A percentile compares a stretch with the other conserved stretches of the same genome.
phyloP scores from a whole-genome alignment of 2,888 invertebrate genomes.

The Melieria crassipennis region DNA sequence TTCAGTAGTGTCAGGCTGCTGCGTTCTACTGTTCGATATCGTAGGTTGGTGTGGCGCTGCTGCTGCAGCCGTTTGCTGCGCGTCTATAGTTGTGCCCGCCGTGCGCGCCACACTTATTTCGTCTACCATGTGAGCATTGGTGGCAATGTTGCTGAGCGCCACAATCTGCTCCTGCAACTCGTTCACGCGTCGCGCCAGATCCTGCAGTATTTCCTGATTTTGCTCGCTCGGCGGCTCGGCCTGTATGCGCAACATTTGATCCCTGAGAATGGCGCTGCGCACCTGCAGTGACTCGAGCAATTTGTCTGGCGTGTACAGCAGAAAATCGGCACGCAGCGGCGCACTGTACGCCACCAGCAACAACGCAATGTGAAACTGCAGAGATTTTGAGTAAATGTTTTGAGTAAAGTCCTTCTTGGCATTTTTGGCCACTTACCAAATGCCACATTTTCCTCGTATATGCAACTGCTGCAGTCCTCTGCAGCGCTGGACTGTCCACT shows the following conservation, averaged over 20 bases:
- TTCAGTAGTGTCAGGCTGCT: not conserved
- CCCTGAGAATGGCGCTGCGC: not conserved
- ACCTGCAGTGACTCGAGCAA: not conserved
- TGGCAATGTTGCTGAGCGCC: not conserved
- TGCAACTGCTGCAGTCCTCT: too few relatives aligned
- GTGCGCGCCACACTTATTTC: too few relatives aligned
- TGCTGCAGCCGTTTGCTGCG: not conserved
- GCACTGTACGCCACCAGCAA: not conserved
- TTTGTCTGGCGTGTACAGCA: not conserved
- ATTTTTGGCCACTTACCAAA: too few relatives aligned
- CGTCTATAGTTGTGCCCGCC: too few relatives aligned
- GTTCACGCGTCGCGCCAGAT: not conserved
- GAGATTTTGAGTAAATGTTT: too few relatives aligned
- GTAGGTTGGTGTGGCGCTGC: not conserved
- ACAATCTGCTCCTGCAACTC: not conserved
- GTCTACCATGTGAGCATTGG: not conserved
- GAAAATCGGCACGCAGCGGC: not conserved
- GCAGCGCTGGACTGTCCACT: too few relatives aligned
- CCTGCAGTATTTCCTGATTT: not conserved
- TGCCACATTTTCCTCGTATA: too few relatives aligned
- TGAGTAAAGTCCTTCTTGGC: too few relatives aligned
- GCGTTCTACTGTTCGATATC: not conserved
- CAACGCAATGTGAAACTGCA: not conserved
- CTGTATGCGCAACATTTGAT: not conserved
- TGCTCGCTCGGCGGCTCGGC: not conserved